Evolutionary conservation across 2,888 invertebrate genomes (phyloP).

Genomic region (Dasypolia templi): DNA sequence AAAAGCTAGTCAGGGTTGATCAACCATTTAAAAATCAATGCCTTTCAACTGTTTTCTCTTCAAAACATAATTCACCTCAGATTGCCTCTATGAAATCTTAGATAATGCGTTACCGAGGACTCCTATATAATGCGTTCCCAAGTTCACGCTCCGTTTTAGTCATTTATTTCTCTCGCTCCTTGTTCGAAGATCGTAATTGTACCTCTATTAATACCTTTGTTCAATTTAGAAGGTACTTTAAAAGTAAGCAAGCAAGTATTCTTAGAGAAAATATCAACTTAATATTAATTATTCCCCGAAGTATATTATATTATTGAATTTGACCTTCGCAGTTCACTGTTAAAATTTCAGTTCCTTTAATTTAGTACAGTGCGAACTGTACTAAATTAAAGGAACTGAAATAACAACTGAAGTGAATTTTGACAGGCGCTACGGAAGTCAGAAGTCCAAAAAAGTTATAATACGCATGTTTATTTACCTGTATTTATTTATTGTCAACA

Average conservation of each 20-base stretch:
- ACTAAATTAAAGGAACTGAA: no score
- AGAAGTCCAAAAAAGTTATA: no score
- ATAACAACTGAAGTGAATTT: background rate
- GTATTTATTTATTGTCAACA: no score
- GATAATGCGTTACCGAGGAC: slow-evolving; percentile 74
- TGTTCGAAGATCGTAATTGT: slow-evolving; percentile 60
- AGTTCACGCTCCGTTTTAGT: slow-evolving; percentile 67
- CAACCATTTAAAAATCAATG: background rate
- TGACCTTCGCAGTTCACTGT: slow-evolving; percentile 29
- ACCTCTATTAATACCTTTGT: slow-evolving; percentile 58
- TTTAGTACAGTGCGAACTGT: background rate
- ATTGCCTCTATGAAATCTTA: slow-evolving; percentile 79
- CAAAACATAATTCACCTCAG: slow-evolving; percentile 66
- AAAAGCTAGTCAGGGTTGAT: slow-evolving; percentile 3
- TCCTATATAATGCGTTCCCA: slow-evolving; percentile 75
- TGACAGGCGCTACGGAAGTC: no score
- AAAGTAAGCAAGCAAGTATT: no score
- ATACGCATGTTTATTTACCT: no score
- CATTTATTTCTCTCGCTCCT: slow-evolving; percentile 72
- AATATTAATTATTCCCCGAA: slow-evolving; percentile 46
- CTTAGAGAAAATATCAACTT: slow-evolving; percentile 55
- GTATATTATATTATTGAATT: slow-evolving; percentile 59
- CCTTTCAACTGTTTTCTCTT: slow-evolving; percentile 17
- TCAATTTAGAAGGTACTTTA: slow-evolving; percentile 48
- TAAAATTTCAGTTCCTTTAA: slow-evolving; percentile 51